These are phyloP conservation scores for Phymatocera aterrima DNA, from an alignment of 2,888 invertebrate species.

Conservation along the genomic window DNA sequence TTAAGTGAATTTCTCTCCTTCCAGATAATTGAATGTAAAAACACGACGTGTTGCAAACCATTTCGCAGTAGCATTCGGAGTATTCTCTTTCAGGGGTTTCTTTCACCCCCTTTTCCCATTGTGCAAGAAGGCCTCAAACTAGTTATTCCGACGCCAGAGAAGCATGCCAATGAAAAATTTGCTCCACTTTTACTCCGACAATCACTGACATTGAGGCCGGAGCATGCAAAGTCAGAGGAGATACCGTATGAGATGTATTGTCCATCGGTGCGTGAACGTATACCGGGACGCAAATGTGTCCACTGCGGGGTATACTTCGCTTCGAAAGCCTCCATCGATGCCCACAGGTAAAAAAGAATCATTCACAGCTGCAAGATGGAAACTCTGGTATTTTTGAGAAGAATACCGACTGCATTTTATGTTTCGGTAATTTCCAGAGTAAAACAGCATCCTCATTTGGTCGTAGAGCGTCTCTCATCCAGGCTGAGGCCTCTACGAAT, in stretches of 20 bases:
- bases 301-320: slow-evolving; percentile 18
- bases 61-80: slow-evolving; percentile 19
- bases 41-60: slow-evolving; percentile 21
- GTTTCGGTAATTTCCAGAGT: slow-evolving; percentile 2
- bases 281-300: slow-evolving; percentile 16
- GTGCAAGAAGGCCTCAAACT: slow-evolving; percentile 8
- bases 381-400: slow-evolving; percentile 6
- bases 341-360: slow-evolving; percentile 14
- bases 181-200: slow-evolving; percentile 21
- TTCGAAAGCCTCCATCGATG: slow-evolving; percentile 14
- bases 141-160: slow-evolving; percentile 13
- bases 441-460: slow-evolving; percentile 12
- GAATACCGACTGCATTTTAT: slow-evolving; percentile 24
- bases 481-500: slow-evolving; percentile 15
- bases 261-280: slow-evolving; percentile 17
- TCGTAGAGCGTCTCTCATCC: slow-evolving; percentile 13
- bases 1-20: background rate
- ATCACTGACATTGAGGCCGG: slow-evolving; percentile 15
- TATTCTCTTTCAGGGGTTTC: slow-evolving; percentile 24
- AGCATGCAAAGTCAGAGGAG: slow-evolving; percentile 8
- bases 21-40: slow-evolving; percentile 17
- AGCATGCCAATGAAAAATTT: slow-evolving; percentile 12
- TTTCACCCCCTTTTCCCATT: slow-evolving; percentile 8
- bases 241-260: slow-evolving; percentile 21
- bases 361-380: slow-evolving; percentile 5